Conservation (phyloP, 2,113 vertebrate species). For the Gobiocypris rarus region DNA sequence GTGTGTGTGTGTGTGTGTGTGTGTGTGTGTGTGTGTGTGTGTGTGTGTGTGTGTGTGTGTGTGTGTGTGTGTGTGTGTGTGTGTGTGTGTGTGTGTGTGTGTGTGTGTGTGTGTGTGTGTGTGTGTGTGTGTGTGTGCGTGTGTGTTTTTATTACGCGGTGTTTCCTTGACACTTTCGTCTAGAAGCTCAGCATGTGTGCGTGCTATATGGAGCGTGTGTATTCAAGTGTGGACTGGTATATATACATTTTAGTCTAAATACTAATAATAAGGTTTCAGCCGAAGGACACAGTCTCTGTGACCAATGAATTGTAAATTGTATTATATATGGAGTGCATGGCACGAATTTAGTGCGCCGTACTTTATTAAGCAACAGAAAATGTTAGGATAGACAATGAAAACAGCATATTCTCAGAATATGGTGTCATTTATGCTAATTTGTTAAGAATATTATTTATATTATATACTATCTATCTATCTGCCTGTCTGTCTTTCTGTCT, state of each 20-base stretch:
- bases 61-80: not conserved
- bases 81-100: not conserved
- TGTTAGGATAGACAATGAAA: not conserved
- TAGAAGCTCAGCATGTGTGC: conserved; percentile 3
- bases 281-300: not conserved
- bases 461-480: too few species aligned
- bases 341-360: not conserved
- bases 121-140: not conserved
- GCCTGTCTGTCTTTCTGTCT: too few species aligned
- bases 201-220: not conserved
- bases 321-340: not conserved
- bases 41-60: not conserved
- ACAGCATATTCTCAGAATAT: not conserved
- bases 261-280: conserved; percentile 3
- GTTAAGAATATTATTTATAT: not conserved
- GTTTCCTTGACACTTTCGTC: conserved; percentile 9
- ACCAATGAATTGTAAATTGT: not conserved
- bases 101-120: not conserved
- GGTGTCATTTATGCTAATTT: not conserved
- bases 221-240: not conserved
- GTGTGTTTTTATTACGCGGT: not conserved
- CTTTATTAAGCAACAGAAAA: not conserved
- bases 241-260: not conserved
- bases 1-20: not conserved
- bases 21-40: not conserved